A percentile compares a stretch with the other conserved stretches of the same genome.
Conservation (phyloP, 2,113 vertebrate species). For the Conger conger region DNA sequence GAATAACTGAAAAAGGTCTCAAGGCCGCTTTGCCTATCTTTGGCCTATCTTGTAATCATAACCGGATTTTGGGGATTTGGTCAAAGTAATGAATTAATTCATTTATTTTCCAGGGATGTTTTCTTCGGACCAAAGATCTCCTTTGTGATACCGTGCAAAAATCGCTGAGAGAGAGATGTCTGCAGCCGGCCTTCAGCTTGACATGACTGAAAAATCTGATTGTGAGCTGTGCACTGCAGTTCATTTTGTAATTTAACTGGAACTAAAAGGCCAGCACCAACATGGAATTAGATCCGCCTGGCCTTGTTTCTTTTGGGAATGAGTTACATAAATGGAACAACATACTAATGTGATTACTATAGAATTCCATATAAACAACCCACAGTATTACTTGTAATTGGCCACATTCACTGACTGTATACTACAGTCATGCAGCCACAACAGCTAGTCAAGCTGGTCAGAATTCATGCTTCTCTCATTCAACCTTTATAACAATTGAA, state of each 20-base stretch:
- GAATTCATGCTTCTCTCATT: neutral
- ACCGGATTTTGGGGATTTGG: no score
- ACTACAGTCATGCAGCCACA: neutral
- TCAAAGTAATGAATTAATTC: neutral
- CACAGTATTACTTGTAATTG: neutral
- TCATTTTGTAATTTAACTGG: no score
- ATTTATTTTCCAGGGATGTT: slow-evolving; percentile 70
- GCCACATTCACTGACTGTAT: neutral
- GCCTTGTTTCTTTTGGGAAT: neutral
- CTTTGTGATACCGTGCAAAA: slow-evolving; percentile 76
- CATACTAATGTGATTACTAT: neutral
- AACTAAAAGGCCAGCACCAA: no score
- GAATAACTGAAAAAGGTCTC: no score
- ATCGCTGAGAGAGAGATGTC: slow-evolving; percentile 26
- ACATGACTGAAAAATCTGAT: neutral
- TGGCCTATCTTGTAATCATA: no score
- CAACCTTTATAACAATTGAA: neutral
- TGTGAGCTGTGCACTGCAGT: no score
- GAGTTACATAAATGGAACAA: no score
- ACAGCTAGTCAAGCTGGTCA: neutral
- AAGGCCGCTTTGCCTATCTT: neutral
- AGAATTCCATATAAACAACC: neutral
- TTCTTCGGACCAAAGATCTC: slow-evolving; percentile 82
- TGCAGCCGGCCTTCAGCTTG: neutral
- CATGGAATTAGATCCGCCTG: no score